phyloP scores from a whole-genome alignment of 1,140 invertebrate genomes.

The Megathymus violae region DNA sequence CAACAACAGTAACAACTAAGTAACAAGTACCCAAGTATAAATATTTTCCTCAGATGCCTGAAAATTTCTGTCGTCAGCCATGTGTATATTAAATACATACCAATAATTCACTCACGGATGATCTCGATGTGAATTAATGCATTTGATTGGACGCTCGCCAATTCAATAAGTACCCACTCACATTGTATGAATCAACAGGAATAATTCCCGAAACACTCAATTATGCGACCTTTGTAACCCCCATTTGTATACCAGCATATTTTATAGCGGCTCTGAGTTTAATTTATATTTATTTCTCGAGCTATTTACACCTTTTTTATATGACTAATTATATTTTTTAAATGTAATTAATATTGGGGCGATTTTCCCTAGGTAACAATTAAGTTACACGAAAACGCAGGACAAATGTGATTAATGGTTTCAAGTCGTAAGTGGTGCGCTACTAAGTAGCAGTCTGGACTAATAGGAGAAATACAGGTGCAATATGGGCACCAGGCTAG shows the following conservation, averaged over 20 bases:
- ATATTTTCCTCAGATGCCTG: too few relatives aligned
- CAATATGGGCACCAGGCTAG: too few relatives aligned
- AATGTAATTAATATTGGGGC: too few relatives aligned
- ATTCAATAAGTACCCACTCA: neutral
- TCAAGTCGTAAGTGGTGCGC: too few relatives aligned
- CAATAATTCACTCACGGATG: constrained; percentile 5
- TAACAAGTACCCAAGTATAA: too few relatives aligned
- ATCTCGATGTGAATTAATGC: constrained; percentile 7
- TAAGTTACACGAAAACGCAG: too few relatives aligned
- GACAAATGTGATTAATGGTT: too few relatives aligned
- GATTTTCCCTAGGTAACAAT: too few relatives aligned
- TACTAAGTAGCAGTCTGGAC: too few relatives aligned
- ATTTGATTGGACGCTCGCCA: constrained; percentile 18
- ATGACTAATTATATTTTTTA: too few relatives aligned
- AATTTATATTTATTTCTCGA: neutral
- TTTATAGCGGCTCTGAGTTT: neutral
- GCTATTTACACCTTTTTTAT: neutral
- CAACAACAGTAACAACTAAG: too few relatives aligned
- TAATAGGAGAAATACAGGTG: too few relatives aligned
- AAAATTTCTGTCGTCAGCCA: neutral
- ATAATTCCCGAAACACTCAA: constrained; percentile 14
- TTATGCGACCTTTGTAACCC: constrained; percentile 17
- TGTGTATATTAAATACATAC: neutral
- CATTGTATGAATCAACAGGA: constrained; percentile 11
- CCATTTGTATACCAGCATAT: neutral